Evolutionary conservation across 2,888 invertebrate genomes (phyloP).

Genomic region (Polietes domitor): DNA sequence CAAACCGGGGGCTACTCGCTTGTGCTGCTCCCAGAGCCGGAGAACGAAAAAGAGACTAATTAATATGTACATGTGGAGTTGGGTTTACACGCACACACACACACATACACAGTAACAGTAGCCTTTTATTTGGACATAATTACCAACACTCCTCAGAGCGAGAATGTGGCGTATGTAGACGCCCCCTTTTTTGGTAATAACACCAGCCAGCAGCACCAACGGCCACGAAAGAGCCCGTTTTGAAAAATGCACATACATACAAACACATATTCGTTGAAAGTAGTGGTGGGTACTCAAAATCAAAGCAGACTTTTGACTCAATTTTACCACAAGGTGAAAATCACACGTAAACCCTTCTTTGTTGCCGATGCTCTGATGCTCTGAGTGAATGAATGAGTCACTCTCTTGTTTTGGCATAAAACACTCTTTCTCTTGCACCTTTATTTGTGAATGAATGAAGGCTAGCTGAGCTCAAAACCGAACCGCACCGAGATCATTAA

Average conservation of each 20-base stretch:
- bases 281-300: slow-evolving; percentile 10
- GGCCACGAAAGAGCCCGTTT: background rate
- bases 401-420: slow-evolving; percentile 32
- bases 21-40: slow-evolving; percentile 6
- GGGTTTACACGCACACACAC: slow-evolving; percentile 64
- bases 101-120: slow-evolving; percentile 65
- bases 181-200: slow-evolving; percentile 62
- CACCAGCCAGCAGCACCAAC: background rate
- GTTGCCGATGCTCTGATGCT: background rate
- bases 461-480: slow-evolving; percentile 59
- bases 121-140: slow-evolving; percentile 70
- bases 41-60: slow-evolving; percentile 72
- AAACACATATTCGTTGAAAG: background rate
- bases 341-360: slow-evolving; percentile 3
- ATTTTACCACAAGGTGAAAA: slow-evolving; percentile 22
- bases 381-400: slow-evolving; percentile 42
- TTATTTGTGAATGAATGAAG: slow-evolving; percentile 49
- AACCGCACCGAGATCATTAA: slow-evolving; percentile 35
- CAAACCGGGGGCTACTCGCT: slow-evolving; percentile 6
- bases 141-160: slow-evolving; percentile 68
- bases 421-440: slow-evolving; percentile 35
- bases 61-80: slow-evolving; percentile 70
- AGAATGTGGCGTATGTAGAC: slow-evolving; percentile 63
- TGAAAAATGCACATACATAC: background rate
- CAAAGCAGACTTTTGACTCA: slow-evolving; percentile 40